A percentile compares a stretch with the other conserved stretches of the same genome.
Evolutionary conservation across 2,888 invertebrate genomes (phyloP).

Genomic region (Drosophila paramelanica): DNA sequence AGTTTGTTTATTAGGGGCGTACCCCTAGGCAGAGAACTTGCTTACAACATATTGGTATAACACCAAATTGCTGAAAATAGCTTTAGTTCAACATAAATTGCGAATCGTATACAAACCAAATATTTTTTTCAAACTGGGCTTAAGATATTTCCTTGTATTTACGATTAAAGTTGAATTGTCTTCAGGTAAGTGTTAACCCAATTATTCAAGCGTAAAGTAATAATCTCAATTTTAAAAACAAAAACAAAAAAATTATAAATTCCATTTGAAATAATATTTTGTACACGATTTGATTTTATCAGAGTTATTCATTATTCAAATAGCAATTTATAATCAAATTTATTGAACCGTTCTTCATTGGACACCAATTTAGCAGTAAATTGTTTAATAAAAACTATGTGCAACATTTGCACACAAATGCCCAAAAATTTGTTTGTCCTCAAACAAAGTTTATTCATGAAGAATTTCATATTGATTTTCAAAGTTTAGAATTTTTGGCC

Average conservation of each 20-base stretch:
- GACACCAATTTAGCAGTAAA: constrained; percentile 12
- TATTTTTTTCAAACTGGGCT: background rate
- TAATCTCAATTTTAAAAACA: background rate
- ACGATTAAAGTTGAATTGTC: too few relatives aligned
- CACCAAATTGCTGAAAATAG: background rate
- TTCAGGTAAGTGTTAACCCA: too few relatives aligned
- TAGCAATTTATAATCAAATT: constrained; percentile 9
- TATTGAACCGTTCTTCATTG: constrained; percentile 13
- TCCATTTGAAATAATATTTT: background rate
- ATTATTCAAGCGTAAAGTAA: background rate
- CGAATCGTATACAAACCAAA: background rate
- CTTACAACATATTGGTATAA: constrained; percentile 1
- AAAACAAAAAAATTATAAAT: background rate
- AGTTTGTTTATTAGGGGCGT: constrained; percentile 21
- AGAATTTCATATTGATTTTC: background rate
- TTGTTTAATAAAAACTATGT: constrained; percentile 4
- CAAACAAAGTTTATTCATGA: constrained; percentile 19
- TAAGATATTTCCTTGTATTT: too few relatives aligned
- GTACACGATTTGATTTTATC: background rate
- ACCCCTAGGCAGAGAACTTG: constrained; percentile 20
- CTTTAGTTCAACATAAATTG: background rate
- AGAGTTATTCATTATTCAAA: constrained; percentile 6
- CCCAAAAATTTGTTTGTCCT: constrained; percentile 5
- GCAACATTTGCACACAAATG: constrained; percentile 16
- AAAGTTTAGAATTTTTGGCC: background rate